A percentile compares a stretch with the other conserved stretches of the same genome.
phyloP scores from a whole-genome alignment of 2,113 vertebrate species.

The Sula dactylatra region DNA sequence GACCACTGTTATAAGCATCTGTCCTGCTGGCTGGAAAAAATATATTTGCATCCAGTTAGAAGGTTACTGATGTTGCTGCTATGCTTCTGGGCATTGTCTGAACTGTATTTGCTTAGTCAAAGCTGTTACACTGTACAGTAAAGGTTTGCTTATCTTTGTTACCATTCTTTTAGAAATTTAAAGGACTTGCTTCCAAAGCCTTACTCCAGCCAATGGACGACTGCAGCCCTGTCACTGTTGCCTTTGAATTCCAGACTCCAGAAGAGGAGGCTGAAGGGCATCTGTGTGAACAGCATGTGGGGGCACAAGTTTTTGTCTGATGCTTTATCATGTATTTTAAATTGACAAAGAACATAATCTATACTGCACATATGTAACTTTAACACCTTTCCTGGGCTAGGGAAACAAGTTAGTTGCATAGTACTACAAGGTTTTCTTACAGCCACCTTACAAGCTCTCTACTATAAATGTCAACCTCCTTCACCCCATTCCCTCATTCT shows the following conservation, averaged over 20 bases:
- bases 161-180: neutral
- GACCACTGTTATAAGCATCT: neutral
- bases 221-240: neutral
- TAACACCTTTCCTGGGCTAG: neutral
- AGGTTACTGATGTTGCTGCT: neutral
- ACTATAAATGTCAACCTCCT: neutral
- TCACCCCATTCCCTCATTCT: neutral
- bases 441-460: neutral
- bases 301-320: neutral
- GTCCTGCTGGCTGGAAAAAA: neutral
- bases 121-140: fast-evolving
- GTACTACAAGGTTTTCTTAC: neutral
- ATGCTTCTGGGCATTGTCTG: neutral
- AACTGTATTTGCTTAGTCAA: neutral
- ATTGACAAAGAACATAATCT: neutral
- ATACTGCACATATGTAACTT: neutral
- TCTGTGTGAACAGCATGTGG: fast-evolving
- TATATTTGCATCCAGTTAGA: neutral
- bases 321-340: neutral
- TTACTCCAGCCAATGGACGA: neutral
- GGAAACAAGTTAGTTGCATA: neutral
- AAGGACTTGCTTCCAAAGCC: neutral
- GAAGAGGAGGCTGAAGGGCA: neutral
- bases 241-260: neutral
- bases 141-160: neutral